Evolutionary conservation across 2,797 vertebrate genomes (phyloP).

Genomic region (Enteromius afrohamiltoni): DNA sequence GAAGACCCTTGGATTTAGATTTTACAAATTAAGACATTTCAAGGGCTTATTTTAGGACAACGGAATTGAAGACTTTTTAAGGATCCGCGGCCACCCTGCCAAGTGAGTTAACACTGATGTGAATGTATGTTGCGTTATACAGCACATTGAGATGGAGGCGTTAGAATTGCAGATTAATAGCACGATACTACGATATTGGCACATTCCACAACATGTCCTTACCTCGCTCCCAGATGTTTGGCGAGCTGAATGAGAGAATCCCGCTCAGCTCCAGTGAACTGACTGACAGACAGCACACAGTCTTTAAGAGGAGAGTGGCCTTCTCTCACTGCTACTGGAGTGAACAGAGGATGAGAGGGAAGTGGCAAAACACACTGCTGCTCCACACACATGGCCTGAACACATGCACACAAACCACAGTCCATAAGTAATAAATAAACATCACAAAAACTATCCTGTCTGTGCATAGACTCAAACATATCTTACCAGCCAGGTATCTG

Average conservation of each 20-base stretch:
- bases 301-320: conserved; percentile 81
- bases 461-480: not conserved
- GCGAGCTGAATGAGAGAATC: conserved; percentile 90
- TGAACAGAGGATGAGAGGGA: conserved; percentile 87
- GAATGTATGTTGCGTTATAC: too few species aligned
- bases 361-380: conserved; percentile 83
- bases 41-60: too few species aligned
- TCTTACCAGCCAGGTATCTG: conserved; percentile 97
- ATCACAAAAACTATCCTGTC: not conserved
- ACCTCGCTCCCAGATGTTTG: conserved; percentile 90
- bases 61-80: too few species aligned
- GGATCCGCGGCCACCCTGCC: too few species aligned
- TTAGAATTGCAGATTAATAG: too few species aligned
- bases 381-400: conserved; percentile 88
- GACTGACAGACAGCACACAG: conserved; percentile 94
- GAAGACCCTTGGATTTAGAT: too few species aligned
- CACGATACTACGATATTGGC: too few species aligned
- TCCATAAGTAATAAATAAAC: not conserved
- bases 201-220: too few species aligned
- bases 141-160: too few species aligned
- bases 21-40: too few species aligned
- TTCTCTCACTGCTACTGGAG: conserved; percentile 85
- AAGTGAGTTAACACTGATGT: too few species aligned
- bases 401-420: not conserved
- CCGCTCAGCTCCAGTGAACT: conserved; percentile 92